Conservation (phyloP, 2,797 vertebrate genomes). For the Petrocephalus sullivani region DNA sequence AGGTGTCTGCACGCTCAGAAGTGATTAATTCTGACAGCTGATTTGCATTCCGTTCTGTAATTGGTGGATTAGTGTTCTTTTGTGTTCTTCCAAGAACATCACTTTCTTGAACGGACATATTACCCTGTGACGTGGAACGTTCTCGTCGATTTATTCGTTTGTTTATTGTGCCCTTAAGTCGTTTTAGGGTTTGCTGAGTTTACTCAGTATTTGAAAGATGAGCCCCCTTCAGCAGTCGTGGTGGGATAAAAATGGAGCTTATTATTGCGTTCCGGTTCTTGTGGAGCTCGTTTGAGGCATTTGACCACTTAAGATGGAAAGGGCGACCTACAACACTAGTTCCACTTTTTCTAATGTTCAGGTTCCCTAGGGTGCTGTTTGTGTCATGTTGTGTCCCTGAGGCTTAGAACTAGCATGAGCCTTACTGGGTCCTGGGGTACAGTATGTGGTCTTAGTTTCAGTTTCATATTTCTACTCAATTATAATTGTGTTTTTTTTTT, state of each 20-base stretch:
- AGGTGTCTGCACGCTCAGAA: not conserved
- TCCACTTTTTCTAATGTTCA: not conserved
- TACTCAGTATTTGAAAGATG: not conserved
- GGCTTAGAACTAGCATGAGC: not conserved
- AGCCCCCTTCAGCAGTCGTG: not conserved
- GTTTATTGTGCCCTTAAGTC: not conserved
- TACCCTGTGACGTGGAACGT: not conserved
- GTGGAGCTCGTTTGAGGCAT: slow-evolving; percentile 14
- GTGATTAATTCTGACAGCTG: not conserved
- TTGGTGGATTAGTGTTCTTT: not conserved
- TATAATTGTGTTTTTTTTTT: not conserved
- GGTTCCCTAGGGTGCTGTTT: not conserved
- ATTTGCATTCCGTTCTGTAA: not conserved
- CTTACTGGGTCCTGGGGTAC: not conserved
- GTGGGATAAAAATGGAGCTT: not conserved
- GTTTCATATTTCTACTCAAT: not conserved
- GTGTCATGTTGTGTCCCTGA: slow-evolving; percentile 1
- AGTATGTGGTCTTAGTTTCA: not conserved
- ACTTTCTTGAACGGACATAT: not conserved
- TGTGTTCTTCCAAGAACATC: not conserved
- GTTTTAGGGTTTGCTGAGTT: not conserved
- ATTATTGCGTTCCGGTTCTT: not conserved
- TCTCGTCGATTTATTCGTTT: not conserved
- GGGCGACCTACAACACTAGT: not conserved
- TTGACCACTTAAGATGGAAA: slow-evolving; percentile 14